Conservation (phyloP, 2,888 invertebrate species). For the Drosophila anomalata region DNA sequence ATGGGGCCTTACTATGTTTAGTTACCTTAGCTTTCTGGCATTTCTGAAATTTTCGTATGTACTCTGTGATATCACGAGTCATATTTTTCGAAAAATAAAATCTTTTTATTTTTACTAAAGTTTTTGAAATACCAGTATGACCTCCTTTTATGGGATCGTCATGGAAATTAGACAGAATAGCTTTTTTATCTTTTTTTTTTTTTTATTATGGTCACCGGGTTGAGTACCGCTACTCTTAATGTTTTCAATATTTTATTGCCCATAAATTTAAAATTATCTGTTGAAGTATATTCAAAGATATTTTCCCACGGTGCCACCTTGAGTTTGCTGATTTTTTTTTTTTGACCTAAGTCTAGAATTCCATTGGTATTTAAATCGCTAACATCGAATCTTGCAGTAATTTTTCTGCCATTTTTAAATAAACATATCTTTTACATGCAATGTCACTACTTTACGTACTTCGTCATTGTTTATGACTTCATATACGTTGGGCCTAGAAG, state of each 20-base stretch:
- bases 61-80: too few species aligned
- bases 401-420: not conserved
- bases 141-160: not conserved
- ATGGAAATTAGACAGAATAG: slow-evolving; percentile 6
- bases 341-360: not conserved
- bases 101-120: too few species aligned
- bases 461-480: too few species aligned
- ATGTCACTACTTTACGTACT: too few species aligned
- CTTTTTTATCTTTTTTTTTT: not conserved
- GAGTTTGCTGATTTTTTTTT: not conserved
- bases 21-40: too few species aligned
- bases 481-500: too few species aligned
- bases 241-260: slow-evolving; percentile 7
- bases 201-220: slow-evolving; percentile 2
- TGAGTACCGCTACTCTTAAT: slow-evolving; percentile 17
- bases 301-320: slow-evolving; percentile 4
- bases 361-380: not conserved
- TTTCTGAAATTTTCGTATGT: too few species aligned
- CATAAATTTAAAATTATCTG: slow-evolving; percentile 10
- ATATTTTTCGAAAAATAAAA: too few species aligned
- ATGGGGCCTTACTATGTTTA: too few species aligned
- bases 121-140: not conserved
- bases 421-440: not conserved
- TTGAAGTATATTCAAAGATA: slow-evolving; percentile 12
- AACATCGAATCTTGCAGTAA: not conserved